Evolutionary conservation across 2,888 invertebrate genomes (phyloP).

Genomic region (Pristionchus fissidentatus): DNA sequence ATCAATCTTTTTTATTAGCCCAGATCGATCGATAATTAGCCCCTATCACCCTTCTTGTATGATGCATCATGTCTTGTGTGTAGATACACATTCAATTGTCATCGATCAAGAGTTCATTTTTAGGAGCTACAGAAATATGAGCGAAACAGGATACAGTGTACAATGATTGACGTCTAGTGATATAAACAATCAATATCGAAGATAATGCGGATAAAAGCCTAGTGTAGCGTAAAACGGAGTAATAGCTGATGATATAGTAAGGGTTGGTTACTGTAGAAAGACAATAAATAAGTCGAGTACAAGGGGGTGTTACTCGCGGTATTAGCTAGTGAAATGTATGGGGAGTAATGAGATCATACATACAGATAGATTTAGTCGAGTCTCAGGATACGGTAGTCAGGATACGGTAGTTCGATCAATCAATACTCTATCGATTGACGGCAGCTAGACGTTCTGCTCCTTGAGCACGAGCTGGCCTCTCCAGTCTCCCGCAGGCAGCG

Average conservation of each 20-base stretch:
- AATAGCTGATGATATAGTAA: too few species aligned
- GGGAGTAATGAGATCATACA: conserved; percentile 16
- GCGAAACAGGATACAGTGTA: conserved; percentile 35
- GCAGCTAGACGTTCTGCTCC: neutral
- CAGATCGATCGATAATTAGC: neutral
- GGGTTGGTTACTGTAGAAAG: neutral
- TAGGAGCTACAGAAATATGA: conserved; percentile 32
- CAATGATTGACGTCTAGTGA: conserved; percentile 34
- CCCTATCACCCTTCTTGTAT: neutral
- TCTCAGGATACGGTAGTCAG: neutral
- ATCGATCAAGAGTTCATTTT: conserved; percentile 9
- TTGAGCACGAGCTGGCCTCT: conserved; percentile 60
- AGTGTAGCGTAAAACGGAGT: conserved; percentile 23
- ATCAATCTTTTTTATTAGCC: too few species aligned
- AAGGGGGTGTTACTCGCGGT: neutral
- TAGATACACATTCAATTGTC: neutral
- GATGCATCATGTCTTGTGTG: neutral
- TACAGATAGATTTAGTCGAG: neutral
- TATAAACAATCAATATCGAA: neutral
- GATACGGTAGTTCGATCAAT: too few species aligned
- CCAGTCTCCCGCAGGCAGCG: conserved; percentile 69
- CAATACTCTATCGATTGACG: too few species aligned
- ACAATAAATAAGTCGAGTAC: conserved; percentile 10
- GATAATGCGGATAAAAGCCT: conserved; percentile 23
- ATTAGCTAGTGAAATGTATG: conserved; percentile 25